Conservation (phyloP, 2,113 vertebrate genomes). For the Melanerpes aurifrons region DNA sequence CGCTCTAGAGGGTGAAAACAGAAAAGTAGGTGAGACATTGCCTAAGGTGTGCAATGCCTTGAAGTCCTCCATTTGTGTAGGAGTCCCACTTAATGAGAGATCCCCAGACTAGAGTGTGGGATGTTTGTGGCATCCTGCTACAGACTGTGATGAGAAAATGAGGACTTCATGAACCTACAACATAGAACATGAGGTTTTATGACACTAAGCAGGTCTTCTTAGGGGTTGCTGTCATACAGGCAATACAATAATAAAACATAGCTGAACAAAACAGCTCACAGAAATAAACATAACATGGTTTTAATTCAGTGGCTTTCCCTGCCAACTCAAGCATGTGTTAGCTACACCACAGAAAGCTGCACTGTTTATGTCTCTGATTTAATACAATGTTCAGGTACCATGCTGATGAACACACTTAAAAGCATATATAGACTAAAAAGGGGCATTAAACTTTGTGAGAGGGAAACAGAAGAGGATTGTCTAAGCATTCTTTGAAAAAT, state of each 20-base stretch:
- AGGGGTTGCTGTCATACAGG: neutral
- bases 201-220: neutral
- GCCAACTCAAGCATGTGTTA: neutral
- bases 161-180: neutral
- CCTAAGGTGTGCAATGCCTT: neutral
- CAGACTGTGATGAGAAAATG: neutral
- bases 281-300: neutral
- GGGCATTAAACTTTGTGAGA: constrained; percentile 12
- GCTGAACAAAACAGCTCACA: neutral
- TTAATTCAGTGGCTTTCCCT: neutral
- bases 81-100: neutral
- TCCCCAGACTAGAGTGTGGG: neutral
- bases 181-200: neutral
- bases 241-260: neutral
- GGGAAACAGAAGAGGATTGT: neutral
- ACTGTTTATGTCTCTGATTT: constrained; percentile 10
- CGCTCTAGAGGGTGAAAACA: neutral
- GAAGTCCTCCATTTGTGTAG: neutral
- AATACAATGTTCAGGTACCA: neutral
- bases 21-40: neutral
- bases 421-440: neutral
- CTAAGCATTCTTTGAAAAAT: neutral
- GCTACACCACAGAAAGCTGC: neutral
- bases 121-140: neutral
- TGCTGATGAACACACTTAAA: neutral